Evolutionary conservation across 2,113 vertebrate species (phyloP).

Genomic region (Mesitornis unicolor): DNA sequence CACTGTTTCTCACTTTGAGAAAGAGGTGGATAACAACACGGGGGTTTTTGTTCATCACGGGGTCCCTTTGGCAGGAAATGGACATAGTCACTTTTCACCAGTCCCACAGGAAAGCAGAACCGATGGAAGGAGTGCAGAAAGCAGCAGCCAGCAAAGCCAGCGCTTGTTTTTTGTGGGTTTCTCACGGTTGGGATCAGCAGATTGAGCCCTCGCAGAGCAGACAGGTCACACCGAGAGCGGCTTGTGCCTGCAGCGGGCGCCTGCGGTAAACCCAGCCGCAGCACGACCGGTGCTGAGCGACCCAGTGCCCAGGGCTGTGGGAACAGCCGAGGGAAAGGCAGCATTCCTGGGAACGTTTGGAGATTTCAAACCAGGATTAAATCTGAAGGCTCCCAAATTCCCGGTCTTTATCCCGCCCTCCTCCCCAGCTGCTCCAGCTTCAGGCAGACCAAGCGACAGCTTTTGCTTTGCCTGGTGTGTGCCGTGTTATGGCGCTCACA

Average conservation of each 20-base stretch:
- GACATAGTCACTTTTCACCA: not conserved
- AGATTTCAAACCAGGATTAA: not conserved
- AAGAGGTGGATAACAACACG: fast-evolving
- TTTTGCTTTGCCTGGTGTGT: not conserved
- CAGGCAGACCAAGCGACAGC: not conserved
- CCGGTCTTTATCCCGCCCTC: not conserved
- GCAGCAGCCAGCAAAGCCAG: not conserved
- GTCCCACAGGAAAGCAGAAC: not conserved
- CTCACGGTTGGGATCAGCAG: too few relatives aligned
- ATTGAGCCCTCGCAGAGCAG: not conserved
- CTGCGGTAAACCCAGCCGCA: not conserved
- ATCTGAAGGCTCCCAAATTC: not conserved
- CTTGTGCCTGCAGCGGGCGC: fast-evolving
- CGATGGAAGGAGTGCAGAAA: fast-evolving
- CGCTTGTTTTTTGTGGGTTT: too few relatives aligned
- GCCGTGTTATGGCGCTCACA: fast-evolving
- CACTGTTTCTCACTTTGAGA: not conserved
- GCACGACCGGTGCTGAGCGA: fast-evolving
- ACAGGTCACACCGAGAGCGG: not conserved
- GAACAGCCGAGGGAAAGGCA: not conserved
- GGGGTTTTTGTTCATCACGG: not conserved
- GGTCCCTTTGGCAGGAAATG: not conserved
- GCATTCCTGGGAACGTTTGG: not conserved
- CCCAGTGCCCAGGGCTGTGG: fast-evolving
- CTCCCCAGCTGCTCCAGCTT: not conserved